Evolutionary conservation across 2,888 invertebrate species (phyloP).

Genomic region (Agrilus cyanescens): DNA sequence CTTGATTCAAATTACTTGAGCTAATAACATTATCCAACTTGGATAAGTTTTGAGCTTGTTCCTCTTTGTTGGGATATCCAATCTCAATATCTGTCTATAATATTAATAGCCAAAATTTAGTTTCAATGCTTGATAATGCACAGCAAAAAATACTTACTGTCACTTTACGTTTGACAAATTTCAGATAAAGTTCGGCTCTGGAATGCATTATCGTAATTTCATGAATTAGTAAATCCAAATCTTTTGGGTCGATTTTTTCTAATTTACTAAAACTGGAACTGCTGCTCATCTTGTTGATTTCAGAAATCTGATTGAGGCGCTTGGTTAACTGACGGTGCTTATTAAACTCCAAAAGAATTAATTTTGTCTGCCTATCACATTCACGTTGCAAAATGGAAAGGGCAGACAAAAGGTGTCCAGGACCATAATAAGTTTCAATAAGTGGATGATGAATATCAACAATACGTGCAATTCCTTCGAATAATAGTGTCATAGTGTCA

Average conservation of each 20-base stretch:
- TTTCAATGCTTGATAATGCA: neutral
- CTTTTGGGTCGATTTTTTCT: slow-evolving; percentile 64
- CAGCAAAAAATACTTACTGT: slow-evolving; percentile 40
- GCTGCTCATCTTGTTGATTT: slow-evolving; percentile 38
- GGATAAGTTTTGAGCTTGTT: slow-evolving; percentile 36
- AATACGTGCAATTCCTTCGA: slow-evolving; percentile 66
- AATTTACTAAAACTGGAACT: slow-evolving; percentile 33
- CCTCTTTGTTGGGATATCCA: slow-evolving; percentile 40
- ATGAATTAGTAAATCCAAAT: slow-evolving; percentile 74
- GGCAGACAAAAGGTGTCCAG: slow-evolving; percentile 60
- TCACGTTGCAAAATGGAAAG: slow-evolving; percentile 63
- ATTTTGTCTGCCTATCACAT: slow-evolving; percentile 56
- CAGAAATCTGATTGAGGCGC: slow-evolving; percentile 51
- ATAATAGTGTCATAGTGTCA: slow-evolving; percentile 70
- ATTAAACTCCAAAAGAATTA: slow-evolving; percentile 61
- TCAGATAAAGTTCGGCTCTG: slow-evolving; percentile 78
- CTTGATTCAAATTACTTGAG: slow-evolving; percentile 60
- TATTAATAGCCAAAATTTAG: slow-evolving; percentile 7
- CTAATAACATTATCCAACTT: slow-evolving; percentile 55
- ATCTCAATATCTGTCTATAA: slow-evolving; percentile 51
- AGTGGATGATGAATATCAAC: slow-evolving; percentile 82
- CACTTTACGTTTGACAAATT: slow-evolving; percentile 70
- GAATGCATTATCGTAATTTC: slow-evolving; percentile 89
- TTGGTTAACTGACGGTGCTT: slow-evolving; percentile 52
- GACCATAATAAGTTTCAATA: slow-evolving; percentile 80